Evolutionary conservation across 2,888 invertebrate species (phyloP).

Genomic region (Ariolimax columbianus): DNA sequence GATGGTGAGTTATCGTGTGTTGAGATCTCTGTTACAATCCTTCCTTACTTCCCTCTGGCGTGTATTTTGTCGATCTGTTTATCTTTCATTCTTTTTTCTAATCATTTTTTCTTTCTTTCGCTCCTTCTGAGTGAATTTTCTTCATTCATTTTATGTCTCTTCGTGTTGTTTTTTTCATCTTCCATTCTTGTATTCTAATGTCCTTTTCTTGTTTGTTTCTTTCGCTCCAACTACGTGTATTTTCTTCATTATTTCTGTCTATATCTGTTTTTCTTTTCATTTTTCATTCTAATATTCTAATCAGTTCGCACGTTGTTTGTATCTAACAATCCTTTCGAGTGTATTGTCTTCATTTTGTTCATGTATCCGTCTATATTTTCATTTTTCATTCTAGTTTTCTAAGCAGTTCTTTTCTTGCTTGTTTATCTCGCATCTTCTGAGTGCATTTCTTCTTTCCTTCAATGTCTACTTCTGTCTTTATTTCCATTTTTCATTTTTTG

Average conservation of each 20-base stretch:
- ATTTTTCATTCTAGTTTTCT: too few relatives aligned
- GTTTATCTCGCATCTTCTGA: background rate
- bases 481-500: background rate
- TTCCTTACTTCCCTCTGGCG: background rate
- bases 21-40: too few relatives aligned
- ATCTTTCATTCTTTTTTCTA: background rate
- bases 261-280: too few relatives aligned
- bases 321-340: too few relatives aligned
- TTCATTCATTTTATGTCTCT: background rate
- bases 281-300: too few relatives aligned
- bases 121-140: background rate
- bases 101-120: background rate
- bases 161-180: background rate
- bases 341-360: too few relatives aligned
- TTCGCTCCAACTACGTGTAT: too few relatives aligned
- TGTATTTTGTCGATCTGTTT: background rate
- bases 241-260: too few relatives aligned
- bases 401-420: background rate
- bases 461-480: background rate
- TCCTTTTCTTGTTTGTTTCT: background rate
- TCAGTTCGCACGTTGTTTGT: too few relatives aligned
- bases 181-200: background rate
- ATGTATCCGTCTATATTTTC: background rate
- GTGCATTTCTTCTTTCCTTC: background rate
- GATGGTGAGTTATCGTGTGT: too few relatives aligned